These are phyloP conservation scores for Allygus modestus DNA, from an alignment of 2,888 invertebrate genomes.

Conservation along the genomic window DNA sequence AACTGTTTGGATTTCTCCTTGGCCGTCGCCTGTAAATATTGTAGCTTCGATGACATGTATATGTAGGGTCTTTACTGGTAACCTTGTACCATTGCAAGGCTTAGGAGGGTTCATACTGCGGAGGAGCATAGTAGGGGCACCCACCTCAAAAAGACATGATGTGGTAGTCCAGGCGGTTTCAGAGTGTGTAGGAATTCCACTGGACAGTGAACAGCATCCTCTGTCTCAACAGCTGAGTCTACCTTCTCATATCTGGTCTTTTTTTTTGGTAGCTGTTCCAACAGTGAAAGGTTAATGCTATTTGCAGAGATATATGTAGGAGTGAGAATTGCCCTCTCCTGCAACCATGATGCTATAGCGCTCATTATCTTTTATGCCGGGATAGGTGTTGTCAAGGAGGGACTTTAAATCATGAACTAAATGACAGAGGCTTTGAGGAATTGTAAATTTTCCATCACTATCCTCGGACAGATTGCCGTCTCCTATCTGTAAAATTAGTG, in stretches of 20 bases:
- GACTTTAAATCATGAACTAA: constrained; percentile 28
- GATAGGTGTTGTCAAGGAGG: neutral
- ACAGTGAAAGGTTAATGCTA: constrained; percentile 51
- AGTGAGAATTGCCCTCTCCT: constrained; percentile 42
- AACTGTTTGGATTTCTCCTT: constrained; percentile 25
- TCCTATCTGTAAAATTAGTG: constrained; percentile 16
- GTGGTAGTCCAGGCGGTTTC: constrained; percentile 66
- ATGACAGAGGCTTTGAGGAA: constrained; percentile 23
- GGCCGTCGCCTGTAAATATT: constrained; percentile 33
- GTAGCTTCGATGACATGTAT: constrained; percentile 65
- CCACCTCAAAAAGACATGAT: constrained; percentile 66
- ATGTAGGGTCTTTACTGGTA: constrained; percentile 66
- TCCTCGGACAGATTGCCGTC: constrained; percentile 16
- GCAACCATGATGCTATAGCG: neutral
- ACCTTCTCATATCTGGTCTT: constrained; percentile 22
- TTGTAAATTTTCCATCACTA: neutral
- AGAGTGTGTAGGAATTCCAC: constrained; percentile 31
- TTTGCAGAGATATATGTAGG: constrained; percentile 22
- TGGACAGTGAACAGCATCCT: constrained; percentile 35
- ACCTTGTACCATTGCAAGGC: constrained; percentile 69
- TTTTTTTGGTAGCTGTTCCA: constrained; percentile 19
- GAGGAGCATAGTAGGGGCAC: constrained; percentile 68
- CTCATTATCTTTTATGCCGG: neutral
- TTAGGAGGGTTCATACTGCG: constrained; percentile 69
- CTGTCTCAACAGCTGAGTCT: constrained; percentile 14